phyloP scores from a whole-genome alignment of 2,797 vertebrate genomes.

The Cryptoprocta ferox region DNA sequence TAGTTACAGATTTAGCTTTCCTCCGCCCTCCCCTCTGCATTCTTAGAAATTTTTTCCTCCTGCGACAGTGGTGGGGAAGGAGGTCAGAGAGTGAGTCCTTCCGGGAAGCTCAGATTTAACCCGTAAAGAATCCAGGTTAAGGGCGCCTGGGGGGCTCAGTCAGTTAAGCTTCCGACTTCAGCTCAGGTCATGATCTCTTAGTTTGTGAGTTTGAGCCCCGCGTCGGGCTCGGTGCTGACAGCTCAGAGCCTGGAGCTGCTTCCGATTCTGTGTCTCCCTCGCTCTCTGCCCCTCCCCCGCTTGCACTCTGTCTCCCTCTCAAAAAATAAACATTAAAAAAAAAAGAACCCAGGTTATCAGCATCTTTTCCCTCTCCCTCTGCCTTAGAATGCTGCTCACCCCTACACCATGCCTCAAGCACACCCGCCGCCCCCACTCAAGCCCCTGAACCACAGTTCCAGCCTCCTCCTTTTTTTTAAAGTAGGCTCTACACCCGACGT shows the following conservation, averaged over 20 bases:
- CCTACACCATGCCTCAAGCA: not conserved
- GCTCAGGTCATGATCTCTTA: too few relatives aligned
- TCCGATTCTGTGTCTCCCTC: too few relatives aligned
- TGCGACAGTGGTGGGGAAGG: not conserved
- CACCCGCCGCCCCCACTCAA: rapidly evolving
- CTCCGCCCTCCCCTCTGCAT: not conserved
- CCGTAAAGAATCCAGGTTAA: rapidly evolving
- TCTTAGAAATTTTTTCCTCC: not conserved
- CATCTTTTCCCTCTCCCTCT: not conserved
- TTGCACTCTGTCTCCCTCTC: too few relatives aligned
- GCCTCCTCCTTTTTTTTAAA: not conserved
- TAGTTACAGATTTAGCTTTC: not conserved
- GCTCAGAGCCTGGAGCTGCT: too few relatives aligned
- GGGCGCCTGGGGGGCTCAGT: too few relatives aligned
- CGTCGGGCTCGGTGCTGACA: too few relatives aligned
- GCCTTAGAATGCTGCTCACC: not conserved
- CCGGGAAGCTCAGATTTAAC: not conserved
- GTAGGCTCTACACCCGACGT: not conserved
- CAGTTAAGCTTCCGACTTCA: too few relatives aligned
- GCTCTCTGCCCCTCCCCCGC: too few relatives aligned
- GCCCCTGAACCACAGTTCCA: not conserved
- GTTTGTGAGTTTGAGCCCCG: too few relatives aligned
- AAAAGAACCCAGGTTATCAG: too few relatives aligned
- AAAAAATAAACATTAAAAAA: too few relatives aligned
- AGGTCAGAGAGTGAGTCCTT: not conserved